phyloP scores from a whole-genome alignment of 2,797 vertebrate genomes.

The Atherinosoma microstoma region DNA sequence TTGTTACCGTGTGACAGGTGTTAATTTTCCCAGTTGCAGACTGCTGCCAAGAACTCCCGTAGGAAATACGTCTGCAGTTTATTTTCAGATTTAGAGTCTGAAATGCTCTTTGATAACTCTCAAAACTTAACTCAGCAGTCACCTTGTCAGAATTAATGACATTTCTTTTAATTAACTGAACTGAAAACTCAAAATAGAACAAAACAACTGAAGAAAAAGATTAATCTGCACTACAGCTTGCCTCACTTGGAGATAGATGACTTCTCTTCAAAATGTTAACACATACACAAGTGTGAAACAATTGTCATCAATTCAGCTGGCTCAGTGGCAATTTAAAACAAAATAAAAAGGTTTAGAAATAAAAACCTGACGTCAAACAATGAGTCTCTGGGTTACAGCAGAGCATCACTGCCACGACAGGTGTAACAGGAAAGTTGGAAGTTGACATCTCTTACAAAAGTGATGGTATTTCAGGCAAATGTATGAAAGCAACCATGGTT shows the following conservation, averaged over 20 bases:
- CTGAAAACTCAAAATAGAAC: slow-evolving; percentile 3
- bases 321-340: background rate
- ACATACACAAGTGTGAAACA: background rate
- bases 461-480: too few relatives aligned
- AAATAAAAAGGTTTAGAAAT: background rate
- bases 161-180: slow-evolving; percentile 11
- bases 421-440: background rate
- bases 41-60: background rate
- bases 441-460: too few relatives aligned
- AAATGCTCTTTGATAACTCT: slow-evolving; percentile 15
- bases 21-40: slow-evolving; percentile 33
- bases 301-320: too few relatives aligned
- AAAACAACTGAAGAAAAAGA: slow-evolving; percentile 5
- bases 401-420: background rate
- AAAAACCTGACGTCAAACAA: background rate
- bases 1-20: slow-evolving; percentile 33
- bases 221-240: background rate
- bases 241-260: background rate
- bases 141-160: slow-evolving; percentile 24
- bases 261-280: background rate
- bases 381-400: background rate
- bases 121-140: slow-evolving; percentile 10
- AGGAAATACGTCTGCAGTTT: slow-evolving; percentile 19
- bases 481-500: too few relatives aligned
- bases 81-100: slow-evolving; percentile 10